phyloP scores from a whole-genome alignment of 2,797 vertebrate genomes.

The Podarcis siculus region DNA sequence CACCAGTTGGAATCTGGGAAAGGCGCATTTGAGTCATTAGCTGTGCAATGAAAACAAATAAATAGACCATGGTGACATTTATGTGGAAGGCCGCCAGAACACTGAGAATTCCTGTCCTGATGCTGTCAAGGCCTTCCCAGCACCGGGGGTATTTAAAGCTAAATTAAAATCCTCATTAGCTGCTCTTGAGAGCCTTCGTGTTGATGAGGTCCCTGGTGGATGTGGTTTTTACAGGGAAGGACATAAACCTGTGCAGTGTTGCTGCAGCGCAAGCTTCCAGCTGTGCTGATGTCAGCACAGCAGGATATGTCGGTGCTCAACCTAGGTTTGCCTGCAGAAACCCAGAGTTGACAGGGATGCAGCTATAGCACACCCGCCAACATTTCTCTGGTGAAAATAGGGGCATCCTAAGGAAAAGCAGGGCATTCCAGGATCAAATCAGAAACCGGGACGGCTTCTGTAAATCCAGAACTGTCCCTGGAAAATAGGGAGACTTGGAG shows the following conservation, averaged over 20 bases:
- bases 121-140: conserved; percentile 67
- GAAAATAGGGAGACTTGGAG: too few species aligned
- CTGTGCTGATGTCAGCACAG: conserved; percentile 61
- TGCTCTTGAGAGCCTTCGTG: conserved; percentile 64
- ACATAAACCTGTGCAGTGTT: conserved; percentile 61
- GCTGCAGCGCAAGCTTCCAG: conserved; percentile 64
- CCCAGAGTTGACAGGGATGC: conserved; percentile 22
- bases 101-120: conserved; percentile 58
- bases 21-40: conserved; percentile 61
- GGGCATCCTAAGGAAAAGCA: too few species aligned
- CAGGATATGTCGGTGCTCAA: not conserved
- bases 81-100: conserved; percentile 67
- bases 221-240: conserved; percentile 57
- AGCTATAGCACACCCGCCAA: not conserved
- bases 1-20: conserved; percentile 60
- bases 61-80: conserved; percentile 69
- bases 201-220: conserved; percentile 65
- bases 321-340: accelerated
- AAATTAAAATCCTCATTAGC: conserved; percentile 63
- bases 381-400: too few species aligned
- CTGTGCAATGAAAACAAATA: conserved; percentile 68
- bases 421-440: too few species aligned
- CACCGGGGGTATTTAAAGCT: conserved; percentile 63
- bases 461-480: too few species aligned
- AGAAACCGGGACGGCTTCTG: too few species aligned